These are phyloP conservation scores for Heterodera filipjevi DNA, from an alignment of 2,888 invertebrate genomes.

Conservation along the genomic window DNA sequence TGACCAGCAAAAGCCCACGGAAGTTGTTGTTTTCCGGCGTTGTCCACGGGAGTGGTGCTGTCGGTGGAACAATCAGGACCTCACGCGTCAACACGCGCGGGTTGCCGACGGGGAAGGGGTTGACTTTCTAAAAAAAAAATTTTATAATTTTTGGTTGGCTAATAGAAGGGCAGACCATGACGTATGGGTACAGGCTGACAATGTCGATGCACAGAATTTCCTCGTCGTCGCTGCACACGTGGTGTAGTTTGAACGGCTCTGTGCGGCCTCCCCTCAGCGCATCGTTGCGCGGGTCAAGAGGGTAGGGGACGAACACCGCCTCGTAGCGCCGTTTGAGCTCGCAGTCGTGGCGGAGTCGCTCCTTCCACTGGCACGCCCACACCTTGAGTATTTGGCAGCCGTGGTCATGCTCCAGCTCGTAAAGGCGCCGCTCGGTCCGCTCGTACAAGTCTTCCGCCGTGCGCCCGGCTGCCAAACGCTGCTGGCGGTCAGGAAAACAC, in stretches of 20 bases:
- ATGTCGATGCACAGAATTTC: constrained; percentile 20
- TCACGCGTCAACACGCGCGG: no score
- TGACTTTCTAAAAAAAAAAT: not conserved
- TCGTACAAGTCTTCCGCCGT: constrained; percentile 22
- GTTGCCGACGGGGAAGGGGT: not conserved
- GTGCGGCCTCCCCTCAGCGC: constrained; percentile 25
- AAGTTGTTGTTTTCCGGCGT: no score
- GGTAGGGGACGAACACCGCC: not conserved
- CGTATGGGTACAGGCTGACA: constrained; percentile 6
- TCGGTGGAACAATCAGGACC: no score
- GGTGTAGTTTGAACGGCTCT: constrained; percentile 24
- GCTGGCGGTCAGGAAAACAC: not conserved
- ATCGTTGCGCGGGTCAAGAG: constrained; percentile 18
- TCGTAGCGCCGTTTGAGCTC: not conserved
- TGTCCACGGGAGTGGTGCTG: no score
- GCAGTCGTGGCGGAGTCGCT: not conserved
- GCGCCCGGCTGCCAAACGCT: constrained; percentile 11
- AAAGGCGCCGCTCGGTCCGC: constrained; percentile 5
- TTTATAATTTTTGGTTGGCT: no score
- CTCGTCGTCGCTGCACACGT: constrained; percentile 6
- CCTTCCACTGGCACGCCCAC: constrained; percentile 5
- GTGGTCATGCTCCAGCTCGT: constrained; percentile 11
- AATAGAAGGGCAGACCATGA: not conserved
- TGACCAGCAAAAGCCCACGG: no score
- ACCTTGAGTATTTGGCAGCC: constrained; percentile 15